Conservation (phyloP, 2,888 invertebrate species). For the Encarsia formosa region DNA sequence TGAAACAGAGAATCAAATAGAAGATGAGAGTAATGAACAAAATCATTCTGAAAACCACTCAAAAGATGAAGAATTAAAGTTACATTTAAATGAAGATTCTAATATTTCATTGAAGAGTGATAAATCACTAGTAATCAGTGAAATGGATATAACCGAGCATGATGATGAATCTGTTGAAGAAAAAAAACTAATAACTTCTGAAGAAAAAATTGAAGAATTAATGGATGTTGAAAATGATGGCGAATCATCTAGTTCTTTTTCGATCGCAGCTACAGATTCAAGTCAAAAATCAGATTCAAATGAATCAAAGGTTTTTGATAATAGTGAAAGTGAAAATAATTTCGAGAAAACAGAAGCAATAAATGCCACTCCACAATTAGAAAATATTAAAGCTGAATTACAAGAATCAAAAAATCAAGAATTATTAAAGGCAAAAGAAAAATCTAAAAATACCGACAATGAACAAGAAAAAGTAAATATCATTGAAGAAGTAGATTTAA, state of each 20-base stretch:
- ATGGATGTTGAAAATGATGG: not conserved
- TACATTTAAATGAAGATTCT: too few species aligned
- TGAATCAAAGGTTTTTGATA: not conserved
- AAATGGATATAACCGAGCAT: conserved; percentile 9
- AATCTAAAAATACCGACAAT: not conserved
- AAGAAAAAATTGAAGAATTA: not conserved
- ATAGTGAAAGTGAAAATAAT: too few species aligned
- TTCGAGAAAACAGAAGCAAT: too few species aligned
- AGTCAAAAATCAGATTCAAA: not conserved
- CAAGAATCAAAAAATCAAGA: not conserved
- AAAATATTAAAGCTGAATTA: not conserved
- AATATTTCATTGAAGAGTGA: conserved; percentile 1
- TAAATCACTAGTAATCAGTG: not conserved
- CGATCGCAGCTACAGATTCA: too few species aligned
- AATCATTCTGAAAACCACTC: too few species aligned
- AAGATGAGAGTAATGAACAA: too few species aligned
- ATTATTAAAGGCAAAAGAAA: not conserved
- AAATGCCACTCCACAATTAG: not conserved
- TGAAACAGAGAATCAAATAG: too few species aligned
- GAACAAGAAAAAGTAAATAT: conserved; percentile 9
- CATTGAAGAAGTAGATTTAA: conserved; percentile 25
- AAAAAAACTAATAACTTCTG: not conserved
- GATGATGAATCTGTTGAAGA: too few species aligned
- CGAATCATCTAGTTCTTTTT: too few species aligned
- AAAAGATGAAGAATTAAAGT: too few species aligned